Evolutionary conservation across 2,888 invertebrate genomes (phyloP).

Genomic region (Acanthopleura granulata): DNA sequence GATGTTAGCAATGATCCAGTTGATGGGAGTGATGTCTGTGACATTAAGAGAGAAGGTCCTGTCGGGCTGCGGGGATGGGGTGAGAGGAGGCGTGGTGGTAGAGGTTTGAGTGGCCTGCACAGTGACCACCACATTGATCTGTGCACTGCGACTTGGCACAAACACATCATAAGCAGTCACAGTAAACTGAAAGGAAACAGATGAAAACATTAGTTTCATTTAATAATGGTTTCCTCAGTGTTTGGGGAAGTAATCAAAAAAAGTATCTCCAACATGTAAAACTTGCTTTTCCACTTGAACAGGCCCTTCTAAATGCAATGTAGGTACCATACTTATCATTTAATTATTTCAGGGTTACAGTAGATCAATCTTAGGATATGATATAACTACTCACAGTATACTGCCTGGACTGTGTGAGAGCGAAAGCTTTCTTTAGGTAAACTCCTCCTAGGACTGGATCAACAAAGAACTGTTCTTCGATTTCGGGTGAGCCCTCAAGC

Average conservation of each 20-base stretch:
- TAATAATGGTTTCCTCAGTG: too few species aligned
- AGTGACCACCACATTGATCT: background rate
- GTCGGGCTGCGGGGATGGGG: background rate
- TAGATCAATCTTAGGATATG: background rate
- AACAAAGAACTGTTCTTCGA: slow-evolving; percentile 44
- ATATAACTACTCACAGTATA: background rate
- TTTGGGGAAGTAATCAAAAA: too few species aligned
- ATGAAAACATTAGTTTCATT: too few species aligned
- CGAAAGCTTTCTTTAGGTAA: slow-evolving; percentile 37
- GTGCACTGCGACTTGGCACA: background rate
- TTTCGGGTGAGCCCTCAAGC: background rate
- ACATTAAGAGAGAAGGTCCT: background rate
- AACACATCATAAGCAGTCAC: slow-evolving; percentile 16
- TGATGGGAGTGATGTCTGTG: slow-evolving; percentile 11
- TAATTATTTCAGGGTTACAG: too few species aligned
- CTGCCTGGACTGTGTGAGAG: background rate
- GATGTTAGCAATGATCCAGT: slow-evolving; percentile 14
- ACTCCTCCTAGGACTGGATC: slow-evolving; percentile 47
- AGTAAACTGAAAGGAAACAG: background rate
- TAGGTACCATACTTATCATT: too few species aligned
- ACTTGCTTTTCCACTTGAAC: too few species aligned
- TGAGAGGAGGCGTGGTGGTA: background rate
- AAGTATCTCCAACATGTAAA: too few species aligned
- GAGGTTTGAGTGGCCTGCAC: background rate
- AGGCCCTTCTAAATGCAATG: too few species aligned